Evolutionary conservation across 2,113 vertebrate genomes (phyloP), one percentile per base, ranked within the genome.

Genomic region (Coturnix japonica): DNA sequence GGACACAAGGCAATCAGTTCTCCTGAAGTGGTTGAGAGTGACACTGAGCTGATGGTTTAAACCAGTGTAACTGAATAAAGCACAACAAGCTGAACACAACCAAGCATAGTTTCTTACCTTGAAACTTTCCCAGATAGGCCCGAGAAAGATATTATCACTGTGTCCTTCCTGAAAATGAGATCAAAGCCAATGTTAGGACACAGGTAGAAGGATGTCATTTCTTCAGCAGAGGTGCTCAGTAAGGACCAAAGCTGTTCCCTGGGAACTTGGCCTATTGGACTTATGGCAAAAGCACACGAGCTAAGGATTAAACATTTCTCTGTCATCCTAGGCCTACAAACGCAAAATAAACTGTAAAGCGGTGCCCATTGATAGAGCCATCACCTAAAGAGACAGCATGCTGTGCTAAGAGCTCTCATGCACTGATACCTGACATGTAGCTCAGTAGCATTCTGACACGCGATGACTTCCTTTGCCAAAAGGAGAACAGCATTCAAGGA

Each of bases 371-470:
- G 61, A 22, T 35, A 59, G 53, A 87, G 43, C 2, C 53, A 84
- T 19, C 56, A 66, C 9, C 30, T 43, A 57, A n/a, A 88, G 46
- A n/a, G 7, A 5, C 15, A 2, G 14, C 11, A 57, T 63, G 14
- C 4, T 77, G 84, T 33, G 23, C 7, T 26, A 54, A 46, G 35
- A 44, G 23, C 21, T 57, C 56, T 43, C 46, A 4, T 1, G 5
- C 19, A 12, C 0, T 8, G 21, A 22, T 95, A 98, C 98, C 97
- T 97, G 94, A 96, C 89, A 39, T 20, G 21, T 20, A 98, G 91
- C 0, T 70, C 87, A 20, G 76, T 73, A 61, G 97, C 51, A 0
- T 89, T 92, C 35, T 73, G 96, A 54, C 77, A 96, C 0, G 1
- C 13, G 17, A 94, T 9, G 13, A 95, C 97, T 63, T 82, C 89